These are phyloP conservation scores for Corbicula japonica DNA, from an alignment of 2,888 invertebrate genomes.

Conservation along the genomic window DNA sequence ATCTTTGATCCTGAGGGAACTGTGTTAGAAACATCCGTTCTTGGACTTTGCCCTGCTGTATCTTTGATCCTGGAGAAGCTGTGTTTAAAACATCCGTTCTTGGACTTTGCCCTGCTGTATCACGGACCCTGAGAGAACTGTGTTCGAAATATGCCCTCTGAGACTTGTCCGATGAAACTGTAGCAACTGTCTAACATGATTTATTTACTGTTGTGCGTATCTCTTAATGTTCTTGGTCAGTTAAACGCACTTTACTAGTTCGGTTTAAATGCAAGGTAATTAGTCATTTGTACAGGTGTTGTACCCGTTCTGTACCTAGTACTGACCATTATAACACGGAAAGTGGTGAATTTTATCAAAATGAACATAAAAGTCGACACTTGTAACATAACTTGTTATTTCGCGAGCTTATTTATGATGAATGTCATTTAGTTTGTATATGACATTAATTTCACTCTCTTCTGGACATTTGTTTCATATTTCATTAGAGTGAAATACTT, in stretches of 20 bases:
- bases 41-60: no score
- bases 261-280: slow-evolving; percentile 3
- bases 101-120: no score
- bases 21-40: no score
- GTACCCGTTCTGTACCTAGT: slow-evolving; percentile 14
- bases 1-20: no score
- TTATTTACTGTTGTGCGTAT: slow-evolving; percentile 8
- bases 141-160: background rate
- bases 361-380: slow-evolving; percentile 37
- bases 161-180: background rate
- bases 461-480: background rate
- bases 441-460: slow-evolving; percentile 8
- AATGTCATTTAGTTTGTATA: slow-evolving; percentile 14
- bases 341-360: slow-evolving; percentile 46
- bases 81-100: no score
- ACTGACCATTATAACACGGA: slow-evolving; percentile 18
- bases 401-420: slow-evolving; percentile 17
- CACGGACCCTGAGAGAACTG: no score
- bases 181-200: background rate
- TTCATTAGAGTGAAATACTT: background rate
- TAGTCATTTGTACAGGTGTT: background rate
- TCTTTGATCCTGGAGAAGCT: no score
- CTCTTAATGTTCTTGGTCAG: background rate
- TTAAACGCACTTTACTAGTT: slow-evolving; percentile 8
- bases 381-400: slow-evolving; percentile 2